These are phyloP conservation scores for Forbesichthys papilliferus DNA, from an alignment of 2,113 vertebrate genomes.

Conservation along the genomic window DNA sequence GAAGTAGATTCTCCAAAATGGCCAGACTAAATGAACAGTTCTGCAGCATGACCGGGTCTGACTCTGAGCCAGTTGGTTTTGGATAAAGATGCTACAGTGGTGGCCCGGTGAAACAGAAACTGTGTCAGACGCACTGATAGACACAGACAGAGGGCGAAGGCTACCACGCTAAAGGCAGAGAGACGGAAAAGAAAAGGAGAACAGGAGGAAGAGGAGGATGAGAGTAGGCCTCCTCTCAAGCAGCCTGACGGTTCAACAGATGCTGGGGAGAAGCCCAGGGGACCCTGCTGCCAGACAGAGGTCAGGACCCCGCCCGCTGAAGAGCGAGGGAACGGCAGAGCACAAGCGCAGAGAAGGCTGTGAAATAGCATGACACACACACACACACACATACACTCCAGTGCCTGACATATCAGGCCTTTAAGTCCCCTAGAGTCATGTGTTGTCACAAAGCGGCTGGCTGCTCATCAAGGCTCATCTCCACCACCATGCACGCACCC, in stretches of 20 bases:
- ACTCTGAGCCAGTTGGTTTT: conserved; percentile 62
- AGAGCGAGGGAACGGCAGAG: conserved; percentile 61
- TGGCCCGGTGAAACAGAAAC: neutral
- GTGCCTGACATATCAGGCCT: conserved; percentile 51
- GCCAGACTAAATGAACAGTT: conserved; percentile 65
- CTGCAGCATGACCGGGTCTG: conserved; percentile 64
- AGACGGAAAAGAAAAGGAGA: conserved; percentile 38
- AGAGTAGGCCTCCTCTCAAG: conserved; percentile 62
- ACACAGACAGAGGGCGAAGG: conserved; percentile 4
- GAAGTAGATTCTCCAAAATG: conserved; percentile 62
- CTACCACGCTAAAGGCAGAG: neutral
- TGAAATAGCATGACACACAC: conserved; percentile 45
- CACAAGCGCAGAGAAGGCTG: conserved; percentile 48
- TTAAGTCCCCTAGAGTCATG: conserved; percentile 47
- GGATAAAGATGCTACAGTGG: conserved; percentile 13
- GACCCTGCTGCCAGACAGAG: conserved; percentile 67
- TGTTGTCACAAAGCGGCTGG: conserved; percentile 54
- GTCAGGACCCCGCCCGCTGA: conserved; percentile 68
- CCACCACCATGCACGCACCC: conserved; percentile 43
- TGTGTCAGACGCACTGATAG: neutral
- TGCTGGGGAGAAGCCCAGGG: conserved; percentile 63
- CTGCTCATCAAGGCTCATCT: conserved; percentile 50
- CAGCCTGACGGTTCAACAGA: conserved; percentile 70
- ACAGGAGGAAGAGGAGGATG: conserved; percentile 56
- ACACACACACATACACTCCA: conserved; percentile 19